These are phyloP conservation scores for Nephrotoma guestfalica DNA, from an alignment of 2,888 invertebrate genomes.

Conservation along the genomic window DNA sequence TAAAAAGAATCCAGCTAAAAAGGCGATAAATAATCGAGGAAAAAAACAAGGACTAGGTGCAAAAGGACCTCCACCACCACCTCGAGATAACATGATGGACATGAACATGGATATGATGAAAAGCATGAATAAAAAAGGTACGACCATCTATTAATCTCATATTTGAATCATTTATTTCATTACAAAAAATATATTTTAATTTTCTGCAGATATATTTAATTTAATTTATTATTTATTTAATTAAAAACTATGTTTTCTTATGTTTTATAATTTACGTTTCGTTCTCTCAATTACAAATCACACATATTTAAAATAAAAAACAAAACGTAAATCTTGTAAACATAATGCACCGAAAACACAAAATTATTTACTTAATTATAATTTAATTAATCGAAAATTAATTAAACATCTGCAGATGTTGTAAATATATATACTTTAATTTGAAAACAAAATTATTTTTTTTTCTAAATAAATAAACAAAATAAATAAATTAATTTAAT, in stretches of 20 bases:
- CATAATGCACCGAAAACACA: not conserved
- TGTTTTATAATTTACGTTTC: not conserved
- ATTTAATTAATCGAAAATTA: no score
- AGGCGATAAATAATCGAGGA: slow-evolving; percentile 26
- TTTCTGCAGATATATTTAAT: not conserved
- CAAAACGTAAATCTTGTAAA: not conserved
- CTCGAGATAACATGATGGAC: slow-evolving; percentile 47
- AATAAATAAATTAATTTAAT: not conserved
- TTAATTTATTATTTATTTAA: not conserved
- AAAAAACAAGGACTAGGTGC: slow-evolving; percentile 55
- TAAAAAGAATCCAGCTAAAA: slow-evolving; percentile 17
- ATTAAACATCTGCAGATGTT: not conserved
- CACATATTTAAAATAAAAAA: not conserved
- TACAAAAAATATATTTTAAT: not conserved
- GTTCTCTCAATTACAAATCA: not conserved
- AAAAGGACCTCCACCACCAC: slow-evolving; percentile 76
- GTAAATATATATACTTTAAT: not conserved
- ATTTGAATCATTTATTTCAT: not conserved
- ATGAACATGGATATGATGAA: slow-evolving; percentile 13
- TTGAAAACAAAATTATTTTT: not conserved
- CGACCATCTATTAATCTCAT: not conserved
- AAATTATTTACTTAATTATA: not conserved
- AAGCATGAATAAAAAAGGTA: slow-evolving; percentile 23
- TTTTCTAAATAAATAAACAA: not conserved
- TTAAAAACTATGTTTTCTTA: not conserved